Percentiles rank a stretch among this genome's conserved stretches.
Conservation (phyloP, 2,797 vertebrate species). For the Knipowitschia caucasica region DNA sequence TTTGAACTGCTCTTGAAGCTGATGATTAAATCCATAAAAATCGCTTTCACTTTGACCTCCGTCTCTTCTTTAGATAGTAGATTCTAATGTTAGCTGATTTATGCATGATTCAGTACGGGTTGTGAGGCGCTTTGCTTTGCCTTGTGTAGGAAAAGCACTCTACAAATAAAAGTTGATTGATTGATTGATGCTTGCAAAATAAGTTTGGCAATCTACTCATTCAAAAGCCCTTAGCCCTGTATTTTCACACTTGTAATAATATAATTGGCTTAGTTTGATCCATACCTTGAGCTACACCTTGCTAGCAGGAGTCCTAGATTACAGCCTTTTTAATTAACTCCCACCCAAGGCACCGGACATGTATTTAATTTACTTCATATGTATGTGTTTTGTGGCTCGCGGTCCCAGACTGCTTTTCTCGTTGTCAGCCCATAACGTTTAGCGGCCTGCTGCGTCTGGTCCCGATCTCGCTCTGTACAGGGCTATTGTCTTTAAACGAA, state of each 20-base stretch:
- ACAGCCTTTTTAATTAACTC: constrained; percentile 12
- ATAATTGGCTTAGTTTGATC: constrained; percentile 12
- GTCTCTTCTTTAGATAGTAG: no score
- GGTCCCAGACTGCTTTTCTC: not conserved
- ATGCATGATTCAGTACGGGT: no score
- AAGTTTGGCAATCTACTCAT: no score
- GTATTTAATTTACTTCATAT: constrained; percentile 11
- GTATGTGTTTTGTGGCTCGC: constrained; percentile 1
- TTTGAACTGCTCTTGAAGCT: no score
- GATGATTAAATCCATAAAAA: no score
- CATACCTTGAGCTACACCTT: constrained; percentile 5
- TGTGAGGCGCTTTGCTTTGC: no score
- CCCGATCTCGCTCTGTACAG: constrained; percentile 27
- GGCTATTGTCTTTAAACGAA: constrained; percentile 52
- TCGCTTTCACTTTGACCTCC: no score
- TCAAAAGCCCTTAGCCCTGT: not conserved
- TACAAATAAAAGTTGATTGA: no score
- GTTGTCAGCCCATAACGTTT: constrained; percentile 19
- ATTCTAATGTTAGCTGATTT: no score
- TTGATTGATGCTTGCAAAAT: no score
- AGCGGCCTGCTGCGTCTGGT: constrained; percentile 21
- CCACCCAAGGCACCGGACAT: not conserved
- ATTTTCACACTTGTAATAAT: not conserved
- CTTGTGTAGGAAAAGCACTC: no score
- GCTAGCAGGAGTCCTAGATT: constrained; percentile 4